Percentiles rank a stretch among this genome's conserved stretches.
Conservation (phyloP, 1,140 invertebrate species). For the Matsumurasca onukii region DNA sequence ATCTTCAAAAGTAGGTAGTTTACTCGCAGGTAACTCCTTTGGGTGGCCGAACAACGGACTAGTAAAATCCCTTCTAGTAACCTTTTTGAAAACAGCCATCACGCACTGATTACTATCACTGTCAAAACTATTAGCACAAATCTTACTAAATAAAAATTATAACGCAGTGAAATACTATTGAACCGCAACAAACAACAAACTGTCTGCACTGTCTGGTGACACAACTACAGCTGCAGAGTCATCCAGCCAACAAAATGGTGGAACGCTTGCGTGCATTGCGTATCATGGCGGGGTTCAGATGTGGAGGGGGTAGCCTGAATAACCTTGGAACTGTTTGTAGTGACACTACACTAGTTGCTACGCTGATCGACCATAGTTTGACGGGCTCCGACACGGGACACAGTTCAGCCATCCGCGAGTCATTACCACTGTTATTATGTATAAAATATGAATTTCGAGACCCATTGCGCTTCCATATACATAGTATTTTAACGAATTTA, state of each 20-base stretch:
- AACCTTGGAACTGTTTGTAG: too few species aligned
- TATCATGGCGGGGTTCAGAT: neutral
- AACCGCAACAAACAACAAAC: neutral
- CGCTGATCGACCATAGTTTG: too few species aligned
- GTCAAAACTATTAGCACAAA: constrained; percentile 1
- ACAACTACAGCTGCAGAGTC: neutral
- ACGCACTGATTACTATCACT: neutral
- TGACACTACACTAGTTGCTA: too few species aligned
- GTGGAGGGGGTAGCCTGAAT: too few species aligned
- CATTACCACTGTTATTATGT: too few species aligned
- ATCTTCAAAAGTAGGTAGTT: neutral
- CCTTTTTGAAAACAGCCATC: constrained; percentile 16
- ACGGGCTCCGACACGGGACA: too few species aligned
- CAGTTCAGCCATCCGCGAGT: too few species aligned
- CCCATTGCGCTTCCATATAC: too few species aligned
- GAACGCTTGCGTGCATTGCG: neutral
- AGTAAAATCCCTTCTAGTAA: constrained; percentile 7
- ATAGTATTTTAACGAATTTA: too few species aligned
- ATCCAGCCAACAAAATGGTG: neutral
- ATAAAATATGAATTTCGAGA: too few species aligned
- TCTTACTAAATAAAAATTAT: neutral
- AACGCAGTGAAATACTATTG: neutral
- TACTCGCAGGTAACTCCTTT: constrained; percentile 13
- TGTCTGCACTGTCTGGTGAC: neutral
- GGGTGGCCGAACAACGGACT: constrained; percentile 12